These are phyloP conservation scores for Halocynthia aurantium DNA, from an alignment of 23 tunicate species.

Conservation along the genomic window DNA sequence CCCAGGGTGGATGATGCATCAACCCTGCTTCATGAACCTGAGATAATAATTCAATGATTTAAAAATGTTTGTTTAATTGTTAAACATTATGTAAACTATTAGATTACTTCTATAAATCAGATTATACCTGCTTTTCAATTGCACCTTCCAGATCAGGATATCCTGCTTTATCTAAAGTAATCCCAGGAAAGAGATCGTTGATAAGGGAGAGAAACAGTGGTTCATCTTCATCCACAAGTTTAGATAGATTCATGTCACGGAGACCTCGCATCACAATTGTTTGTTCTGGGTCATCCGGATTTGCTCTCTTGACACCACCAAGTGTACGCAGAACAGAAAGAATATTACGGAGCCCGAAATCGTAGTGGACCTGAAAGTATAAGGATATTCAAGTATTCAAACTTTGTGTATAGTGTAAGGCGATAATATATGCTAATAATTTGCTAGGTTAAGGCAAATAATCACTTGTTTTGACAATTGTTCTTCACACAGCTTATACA, in stretches of 20 bases:
- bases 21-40: slow-evolving; percentile 85
- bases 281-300: slow-evolving; percentile 93
- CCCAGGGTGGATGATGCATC: slow-evolving; percentile 89
- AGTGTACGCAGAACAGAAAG: slow-evolving; percentile 98
- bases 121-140: slow-evolving; percentile 74
- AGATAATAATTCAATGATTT: background rate
- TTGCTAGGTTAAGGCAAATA: background rate
- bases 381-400: no score
- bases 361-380: slow-evolving; percentile 89
- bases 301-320: slow-evolving; percentile 88
- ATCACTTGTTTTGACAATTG: slow-evolving; percentile 96
- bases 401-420: no score
- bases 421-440: background rate
- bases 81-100: background rate
- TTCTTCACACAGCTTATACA: slow-evolving; percentile 99
- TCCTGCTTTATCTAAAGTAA: slow-evolving; percentile 85
- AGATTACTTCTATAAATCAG: background rate
- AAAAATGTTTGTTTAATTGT: background rate
- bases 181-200: slow-evolving; percentile 97
- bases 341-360: slow-evolving; percentile 99
- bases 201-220: slow-evolving; percentile 99
- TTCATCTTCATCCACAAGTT: slow-evolving; percentile 99
- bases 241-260: slow-evolving; percentile 99
- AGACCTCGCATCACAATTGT: slow-evolving; percentile 95
- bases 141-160: slow-evolving; percentile 98